Conservation (phyloP, 2,888 invertebrate genomes). For the Papilio gigon region DNA sequence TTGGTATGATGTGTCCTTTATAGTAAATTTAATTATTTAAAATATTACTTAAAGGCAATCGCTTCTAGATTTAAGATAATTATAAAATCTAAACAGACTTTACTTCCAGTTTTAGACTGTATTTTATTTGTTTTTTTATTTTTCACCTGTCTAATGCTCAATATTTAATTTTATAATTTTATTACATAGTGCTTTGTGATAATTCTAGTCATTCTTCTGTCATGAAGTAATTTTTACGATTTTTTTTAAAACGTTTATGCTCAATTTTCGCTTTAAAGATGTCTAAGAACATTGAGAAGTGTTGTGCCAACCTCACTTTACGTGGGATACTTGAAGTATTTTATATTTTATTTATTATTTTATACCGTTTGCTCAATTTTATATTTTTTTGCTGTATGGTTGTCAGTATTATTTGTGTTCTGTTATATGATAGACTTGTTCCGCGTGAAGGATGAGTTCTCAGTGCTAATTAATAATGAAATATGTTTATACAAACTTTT, state of each 20-base stretch:
- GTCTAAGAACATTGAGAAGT: too few relatives aligned
- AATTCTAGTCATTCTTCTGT: constrained; percentile 41
- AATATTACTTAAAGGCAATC: not conserved
- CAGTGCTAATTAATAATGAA: too few relatives aligned
- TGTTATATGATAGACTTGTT: too few relatives aligned
- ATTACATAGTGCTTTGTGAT: constrained; percentile 41
- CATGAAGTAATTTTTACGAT: constrained; percentile 6
- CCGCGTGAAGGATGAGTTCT: too few relatives aligned
- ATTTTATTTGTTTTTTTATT: not conserved
- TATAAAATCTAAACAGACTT: not conserved
- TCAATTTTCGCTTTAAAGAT: too few relatives aligned
- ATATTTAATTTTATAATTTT: not conserved
- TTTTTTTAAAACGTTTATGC: not conserved
- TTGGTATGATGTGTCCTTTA: not conserved
- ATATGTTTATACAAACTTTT: too few relatives aligned
- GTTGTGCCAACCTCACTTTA: too few relatives aligned
- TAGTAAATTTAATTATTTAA: not conserved
- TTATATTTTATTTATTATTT: constrained; percentile 21
- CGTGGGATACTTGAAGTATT: too few relatives aligned
- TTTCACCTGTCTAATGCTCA: not conserved
- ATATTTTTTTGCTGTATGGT: not conserved
- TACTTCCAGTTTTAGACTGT: not conserved
- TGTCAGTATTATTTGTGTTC: constrained; percentile 10
- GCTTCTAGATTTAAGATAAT: constrained; percentile 12
- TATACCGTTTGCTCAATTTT: constrained; percentile 8